These are phyloP conservation scores for Magallana gigas DNA, from an alignment of 1,140 invertebrate genomes.

Conservation along the genomic window DNA sequence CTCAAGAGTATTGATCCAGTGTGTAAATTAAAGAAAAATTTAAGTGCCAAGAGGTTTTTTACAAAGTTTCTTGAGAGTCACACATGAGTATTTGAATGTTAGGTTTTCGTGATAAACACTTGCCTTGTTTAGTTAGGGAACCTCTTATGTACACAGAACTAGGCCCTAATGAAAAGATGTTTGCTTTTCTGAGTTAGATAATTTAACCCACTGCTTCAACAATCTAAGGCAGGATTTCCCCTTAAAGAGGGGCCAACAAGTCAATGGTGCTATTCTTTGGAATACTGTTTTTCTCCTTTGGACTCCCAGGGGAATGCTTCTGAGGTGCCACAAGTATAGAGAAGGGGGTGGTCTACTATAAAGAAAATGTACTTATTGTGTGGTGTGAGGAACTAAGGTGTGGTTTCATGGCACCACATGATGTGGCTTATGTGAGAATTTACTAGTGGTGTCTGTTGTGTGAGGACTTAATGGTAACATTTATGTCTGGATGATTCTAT, in stretches of 20 bases:
- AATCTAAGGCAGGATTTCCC: not conserved
- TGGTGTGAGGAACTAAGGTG: too few species aligned
- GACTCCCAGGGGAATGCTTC: too few species aligned
- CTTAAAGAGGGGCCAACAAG: slow-evolving; percentile 11
- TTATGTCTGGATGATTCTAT: too few species aligned
- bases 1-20: not conserved
- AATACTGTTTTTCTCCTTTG: not conserved
- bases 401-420: too few species aligned
- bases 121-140: slow-evolving; percentile 14
- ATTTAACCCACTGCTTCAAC: not conserved
- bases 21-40: not conserved
- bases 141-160: slow-evolving; percentile 23
- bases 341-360: too few species aligned
- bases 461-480: too few species aligned
- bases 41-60: not conserved
- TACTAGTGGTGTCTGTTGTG: too few species aligned
- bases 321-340: too few species aligned
- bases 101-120: slow-evolving; percentile 32
- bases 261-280: not conserved
- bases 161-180: slow-evolving; percentile 1
- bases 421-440: too few species aligned
- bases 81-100: slow-evolving; percentile 26
- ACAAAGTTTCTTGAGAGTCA: not conserved
- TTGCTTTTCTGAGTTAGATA: slow-evolving; percentile 31
- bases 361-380: too few species aligned